Evolutionary conservation across 2,113 vertebrate species (phyloP).

Genomic region (Rhegmatorhina hoffmannsi): DNA sequence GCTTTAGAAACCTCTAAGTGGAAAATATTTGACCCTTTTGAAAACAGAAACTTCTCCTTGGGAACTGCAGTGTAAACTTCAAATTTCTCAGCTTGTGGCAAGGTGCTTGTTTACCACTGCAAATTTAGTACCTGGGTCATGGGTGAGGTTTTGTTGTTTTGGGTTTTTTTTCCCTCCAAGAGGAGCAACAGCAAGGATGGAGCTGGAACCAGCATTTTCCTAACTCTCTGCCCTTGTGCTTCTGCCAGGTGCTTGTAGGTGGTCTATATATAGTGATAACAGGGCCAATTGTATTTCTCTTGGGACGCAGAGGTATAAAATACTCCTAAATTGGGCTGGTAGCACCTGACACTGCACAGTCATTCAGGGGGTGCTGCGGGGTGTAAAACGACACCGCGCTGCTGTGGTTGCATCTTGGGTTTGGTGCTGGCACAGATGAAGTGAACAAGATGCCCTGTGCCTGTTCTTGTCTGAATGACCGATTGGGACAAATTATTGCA

Average conservation of each 20-base stretch:
- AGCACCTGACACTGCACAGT: not conserved
- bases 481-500: conserved; percentile 12
- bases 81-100: not conserved
- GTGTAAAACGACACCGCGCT: not conserved
- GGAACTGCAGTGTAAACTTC: not conserved
- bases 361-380: not conserved
- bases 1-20: not conserved
- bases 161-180: fast-evolving
- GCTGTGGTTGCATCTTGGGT: not conserved
- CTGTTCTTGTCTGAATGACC: conserved; percentile 11
- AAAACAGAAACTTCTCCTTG: not conserved
- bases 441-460: not conserved
- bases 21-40: not conserved
- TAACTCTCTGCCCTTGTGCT: not conserved
- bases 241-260: not conserved
- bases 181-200: not conserved
- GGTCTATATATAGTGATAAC: not conserved
- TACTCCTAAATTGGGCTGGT: not conserved
- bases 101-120: not conserved
- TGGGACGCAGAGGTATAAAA: not conserved
- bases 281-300: not conserved
- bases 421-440: not conserved
- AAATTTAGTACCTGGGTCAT: not conserved
- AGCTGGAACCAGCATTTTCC: not conserved
- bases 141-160: not conserved